A percentile compares a stretch with the other conserved stretches of the same genome.
phyloP scores from a whole-genome alignment of 2,888 invertebrate genomes.

The Sussaba pulchella region DNA sequence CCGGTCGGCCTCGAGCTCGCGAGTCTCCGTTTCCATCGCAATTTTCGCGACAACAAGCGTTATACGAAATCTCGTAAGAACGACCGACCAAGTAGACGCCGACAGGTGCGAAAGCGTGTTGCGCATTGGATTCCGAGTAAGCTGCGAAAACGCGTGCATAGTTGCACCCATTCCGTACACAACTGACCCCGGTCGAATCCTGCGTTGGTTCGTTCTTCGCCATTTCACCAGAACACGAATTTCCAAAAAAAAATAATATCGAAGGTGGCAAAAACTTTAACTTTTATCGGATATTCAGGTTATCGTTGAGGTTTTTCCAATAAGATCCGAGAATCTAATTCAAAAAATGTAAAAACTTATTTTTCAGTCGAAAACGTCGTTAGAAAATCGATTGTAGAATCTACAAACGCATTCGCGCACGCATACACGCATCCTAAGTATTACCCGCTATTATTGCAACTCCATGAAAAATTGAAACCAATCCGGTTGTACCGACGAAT shows the following conservation, averaged over 20 bases:
- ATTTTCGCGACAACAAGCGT: constrained; percentile 50
- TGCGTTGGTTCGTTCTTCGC: too few relatives aligned
- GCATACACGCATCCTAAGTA: not conserved
- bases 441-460: constrained; percentile 11
- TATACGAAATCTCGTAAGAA: constrained; percentile 61
- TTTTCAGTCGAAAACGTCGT: constrained; percentile 10
- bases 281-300: too few relatives aligned
- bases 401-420: not conserved
- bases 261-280: too few relatives aligned
- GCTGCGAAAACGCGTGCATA: constrained; percentile 1
- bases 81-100: constrained; percentile 55
- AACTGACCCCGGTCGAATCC: too few relatives aligned
- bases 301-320: too few relatives aligned
- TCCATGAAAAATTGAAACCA: constrained; percentile 2
- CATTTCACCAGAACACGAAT: too few relatives aligned
- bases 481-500: constrained; percentile 27
- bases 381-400: constrained; percentile 29
- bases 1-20: constrained; percentile 46
- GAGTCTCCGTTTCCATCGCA: constrained; percentile 56
- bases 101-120: constrained; percentile 67
- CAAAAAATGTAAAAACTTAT: too few relatives aligned
- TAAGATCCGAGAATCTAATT: too few relatives aligned
- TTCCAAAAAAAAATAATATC: too few relatives aligned
- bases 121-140: constrained; percentile 64
- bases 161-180: too few relatives aligned